Evolutionary conservation across 2,888 invertebrate species (phyloP), one percentile per base, ranked within the genome.

Genomic region (Tromatobia lineatoria): DNA sequence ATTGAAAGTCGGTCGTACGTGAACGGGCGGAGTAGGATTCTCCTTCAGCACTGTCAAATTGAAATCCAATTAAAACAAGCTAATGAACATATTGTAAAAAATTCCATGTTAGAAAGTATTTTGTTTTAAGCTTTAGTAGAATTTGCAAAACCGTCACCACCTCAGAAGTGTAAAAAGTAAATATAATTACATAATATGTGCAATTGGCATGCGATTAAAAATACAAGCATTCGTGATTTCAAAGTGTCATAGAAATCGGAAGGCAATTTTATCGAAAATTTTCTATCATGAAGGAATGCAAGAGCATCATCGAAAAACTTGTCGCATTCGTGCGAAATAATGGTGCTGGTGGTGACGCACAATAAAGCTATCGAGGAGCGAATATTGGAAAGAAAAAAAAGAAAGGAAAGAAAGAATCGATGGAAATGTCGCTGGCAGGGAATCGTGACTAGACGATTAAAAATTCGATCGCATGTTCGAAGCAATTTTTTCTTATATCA

Each of bases 1-100:
- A 75, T 91, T 93, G 85, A 93, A 93, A 10, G 91, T 90, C 38
- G 94, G 93, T 76, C 93, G 87, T 34, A 91, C 88, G 80, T 91
- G 92, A 20, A 91, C 90, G 34, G 92, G 90, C 57, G 92, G 90
- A 38, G 61, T n/a, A 69, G 91, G 89, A 88, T 91, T 91, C 25
- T 91, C 92, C 85, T 91, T 92, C 67, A 93, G 86, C 81, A 92
- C 93, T 93, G 89, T 69, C 73, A 78, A 70, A 64, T 71, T 34
- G 29, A 47, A 34, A 25, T 59, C 3, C 69, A 0, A 75, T 79
- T 66, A 76, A 74, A 50, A 69, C 10, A 50, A 84, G 23, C 7
- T 34, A 64, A 61, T 64, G 25, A 29, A 47, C n/a, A 47, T 25
- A 18, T 45, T 7, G 13, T 18, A 8, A n/a, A 15, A 18, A 20